Conservation (phyloP, 2,113 vertebrate genomes). For the Brachyistius frenatus region DNA sequence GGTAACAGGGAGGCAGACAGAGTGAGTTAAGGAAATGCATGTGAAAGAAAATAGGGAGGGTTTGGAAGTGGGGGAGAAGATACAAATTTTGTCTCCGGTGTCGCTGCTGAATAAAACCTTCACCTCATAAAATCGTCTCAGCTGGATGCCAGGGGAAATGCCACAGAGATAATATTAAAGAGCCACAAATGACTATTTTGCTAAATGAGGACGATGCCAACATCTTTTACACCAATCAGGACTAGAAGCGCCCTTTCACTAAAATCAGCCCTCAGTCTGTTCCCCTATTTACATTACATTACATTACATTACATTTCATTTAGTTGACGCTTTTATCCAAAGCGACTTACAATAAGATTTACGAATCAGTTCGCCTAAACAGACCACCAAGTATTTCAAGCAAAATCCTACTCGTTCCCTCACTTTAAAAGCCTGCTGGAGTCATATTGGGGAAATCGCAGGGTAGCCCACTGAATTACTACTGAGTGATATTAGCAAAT, state of each 20-base stretch:
- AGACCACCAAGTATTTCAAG: constrained; percentile 29
- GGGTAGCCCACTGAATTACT: constrained; percentile 25
- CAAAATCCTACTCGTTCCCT: constrained; percentile 33
- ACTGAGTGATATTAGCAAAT: constrained; percentile 53
- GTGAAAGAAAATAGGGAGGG: constrained; percentile 42
- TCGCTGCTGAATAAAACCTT: constrained; percentile 34
- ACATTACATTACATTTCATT: too few species aligned
- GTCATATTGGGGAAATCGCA: constrained; percentile 10
- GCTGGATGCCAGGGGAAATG: constrained; percentile 37
- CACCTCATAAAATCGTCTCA: constrained; percentile 55
- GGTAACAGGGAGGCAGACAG: constrained; percentile 56
- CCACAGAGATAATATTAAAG: constrained; percentile 24
- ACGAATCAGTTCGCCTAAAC: constrained; percentile 19
- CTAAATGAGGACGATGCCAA: constrained; percentile 51
- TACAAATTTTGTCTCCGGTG: constrained; percentile 45
- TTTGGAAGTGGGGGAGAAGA: neutral
- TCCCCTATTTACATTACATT: neutral
- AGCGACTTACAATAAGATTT: neutral
- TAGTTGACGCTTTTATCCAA: too few species aligned
- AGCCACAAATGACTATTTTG: constrained; percentile 54
- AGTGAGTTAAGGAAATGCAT: constrained; percentile 42
- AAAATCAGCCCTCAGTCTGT: constrained; percentile 4
- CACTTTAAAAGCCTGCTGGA: constrained; percentile 32
- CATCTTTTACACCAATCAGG: constrained; percentile 48
- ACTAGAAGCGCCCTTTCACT: constrained; percentile 40